Evolutionary conservation across 1,140 invertebrate species (phyloP).

Genomic region (Maniola jurtina): DNA sequence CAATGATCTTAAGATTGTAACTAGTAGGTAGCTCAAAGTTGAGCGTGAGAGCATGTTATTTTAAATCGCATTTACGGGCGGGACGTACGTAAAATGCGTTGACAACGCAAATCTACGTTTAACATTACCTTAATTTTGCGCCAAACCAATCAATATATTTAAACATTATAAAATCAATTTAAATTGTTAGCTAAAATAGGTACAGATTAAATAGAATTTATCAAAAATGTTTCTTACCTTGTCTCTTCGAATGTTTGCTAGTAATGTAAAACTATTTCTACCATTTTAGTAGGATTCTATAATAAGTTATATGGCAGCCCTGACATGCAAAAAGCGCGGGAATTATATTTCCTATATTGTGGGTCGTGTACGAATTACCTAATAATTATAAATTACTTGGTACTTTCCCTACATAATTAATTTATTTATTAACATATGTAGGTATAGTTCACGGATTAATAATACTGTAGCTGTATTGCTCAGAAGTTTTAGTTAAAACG

Average conservation of each 20-base stretch:
- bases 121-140: too few relatives aligned
- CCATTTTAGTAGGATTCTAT: neutral
- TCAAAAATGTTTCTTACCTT: neutral
- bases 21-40: too few relatives aligned
- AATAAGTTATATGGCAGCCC: neutral
- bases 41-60: too few relatives aligned
- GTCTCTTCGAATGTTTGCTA: neutral
- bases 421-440: neutral
- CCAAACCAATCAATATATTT: too few relatives aligned
- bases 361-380: neutral
- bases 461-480: neutral
- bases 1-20: too few relatives aligned
- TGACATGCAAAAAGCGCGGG: conserved; percentile 8
- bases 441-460: neutral
- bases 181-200: too few relatives aligned
- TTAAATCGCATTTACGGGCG: too few relatives aligned
- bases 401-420: neutral
- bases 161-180: too few relatives aligned
- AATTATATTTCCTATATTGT: neutral
- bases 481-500: too few relatives aligned
- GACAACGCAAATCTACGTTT: too few relatives aligned
- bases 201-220: neutral
- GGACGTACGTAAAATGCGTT: too few relatives aligned
- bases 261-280: neutral
- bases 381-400: too few relatives aligned